These are phyloP conservation scores for Aleiodes testaceus DNA, from an alignment of 2,888 invertebrate species.

Conservation along the genomic window DNA sequence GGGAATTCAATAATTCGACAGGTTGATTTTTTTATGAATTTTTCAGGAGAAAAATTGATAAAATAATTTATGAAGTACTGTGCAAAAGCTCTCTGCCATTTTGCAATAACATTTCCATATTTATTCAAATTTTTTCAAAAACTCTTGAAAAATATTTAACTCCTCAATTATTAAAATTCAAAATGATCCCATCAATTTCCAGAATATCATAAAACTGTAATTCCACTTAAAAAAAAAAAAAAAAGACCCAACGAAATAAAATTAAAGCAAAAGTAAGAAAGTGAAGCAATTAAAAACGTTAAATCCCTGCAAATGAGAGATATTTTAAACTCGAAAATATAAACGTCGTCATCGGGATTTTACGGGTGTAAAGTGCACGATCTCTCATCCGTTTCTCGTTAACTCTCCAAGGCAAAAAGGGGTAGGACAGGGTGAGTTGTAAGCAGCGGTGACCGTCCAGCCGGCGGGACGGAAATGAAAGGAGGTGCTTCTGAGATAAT, in stretches of 20 bases:
- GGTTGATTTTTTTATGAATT: too few relatives aligned
- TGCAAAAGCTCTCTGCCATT: too few relatives aligned
- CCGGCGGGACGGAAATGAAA: conserved; percentile 18
- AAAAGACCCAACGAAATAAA: neutral
- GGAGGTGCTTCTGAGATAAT: conserved; percentile 26
- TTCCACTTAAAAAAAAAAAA: too few relatives aligned
- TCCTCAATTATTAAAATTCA: too few relatives aligned
- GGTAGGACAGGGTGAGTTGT: neutral
- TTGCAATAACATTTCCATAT: too few relatives aligned
- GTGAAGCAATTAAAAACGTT: conserved; percentile 12
- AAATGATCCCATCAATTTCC: too few relatives aligned
- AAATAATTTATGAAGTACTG: too few relatives aligned
- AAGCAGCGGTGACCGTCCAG: conserved; percentile 12
- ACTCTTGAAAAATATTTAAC: too few relatives aligned
- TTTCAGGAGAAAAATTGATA: too few relatives aligned
- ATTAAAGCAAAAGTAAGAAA: neutral
- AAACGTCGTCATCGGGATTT: conserved; percentile 25
- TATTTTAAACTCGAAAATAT: conserved; percentile 4
- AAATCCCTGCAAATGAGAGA: conserved; percentile 7
- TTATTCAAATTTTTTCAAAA: too few relatives aligned
- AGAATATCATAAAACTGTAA: neutral
- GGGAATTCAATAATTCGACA: too few relatives aligned
- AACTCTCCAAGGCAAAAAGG: conserved; percentile 24
- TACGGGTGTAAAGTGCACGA: conserved; percentile 22
- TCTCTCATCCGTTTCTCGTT: conserved; percentile 32